Conservation (phyloP, 2,797 vertebrate genomes). For the Notolepis coatsorum region DNA sequence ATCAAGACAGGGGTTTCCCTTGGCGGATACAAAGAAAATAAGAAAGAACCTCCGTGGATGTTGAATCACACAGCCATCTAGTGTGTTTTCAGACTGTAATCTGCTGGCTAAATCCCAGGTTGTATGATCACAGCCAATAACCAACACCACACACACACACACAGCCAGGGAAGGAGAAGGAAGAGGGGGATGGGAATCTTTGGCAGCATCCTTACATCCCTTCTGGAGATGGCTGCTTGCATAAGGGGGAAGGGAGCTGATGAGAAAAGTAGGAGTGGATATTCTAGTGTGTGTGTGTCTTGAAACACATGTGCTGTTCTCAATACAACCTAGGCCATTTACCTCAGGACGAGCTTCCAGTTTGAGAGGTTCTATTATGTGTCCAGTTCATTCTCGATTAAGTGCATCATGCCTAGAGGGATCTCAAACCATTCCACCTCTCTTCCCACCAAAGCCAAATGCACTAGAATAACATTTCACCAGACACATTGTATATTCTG, state of each 20-base stretch:
- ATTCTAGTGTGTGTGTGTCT: neutral
- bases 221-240: slow-evolving; percentile 43
- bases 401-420: too few species aligned
- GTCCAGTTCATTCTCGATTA: too few species aligned
- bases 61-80: slow-evolving; percentile 22
- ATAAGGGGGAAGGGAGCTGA: slow-evolving; percentile 32
- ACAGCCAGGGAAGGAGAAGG: neutral
- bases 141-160: slow-evolving; percentile 33
- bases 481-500: neutral
- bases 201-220: slow-evolving; percentile 39
- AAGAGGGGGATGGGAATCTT: slow-evolving; percentile 51
- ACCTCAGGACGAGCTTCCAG: too few species aligned
- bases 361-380: too few species aligned
- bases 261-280: neutral
- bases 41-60: slow-evolving; percentile 8
- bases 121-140: slow-evolving; percentile 53
- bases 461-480: neutral
- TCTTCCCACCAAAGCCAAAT: neutral
- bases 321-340: too few species aligned
- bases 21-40: slow-evolving; percentile 43
- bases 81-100: slow-evolving; percentile 43
- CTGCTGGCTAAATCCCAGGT: slow-evolving; percentile 58
- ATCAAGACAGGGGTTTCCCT: slow-evolving; percentile 42
- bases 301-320: neutral
- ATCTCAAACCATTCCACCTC: neutral